These are phyloP conservation scores for Luehdorfia chinensis DNA, from an alignment of 1,140 invertebrate species.

Conservation along the genomic window DNA sequence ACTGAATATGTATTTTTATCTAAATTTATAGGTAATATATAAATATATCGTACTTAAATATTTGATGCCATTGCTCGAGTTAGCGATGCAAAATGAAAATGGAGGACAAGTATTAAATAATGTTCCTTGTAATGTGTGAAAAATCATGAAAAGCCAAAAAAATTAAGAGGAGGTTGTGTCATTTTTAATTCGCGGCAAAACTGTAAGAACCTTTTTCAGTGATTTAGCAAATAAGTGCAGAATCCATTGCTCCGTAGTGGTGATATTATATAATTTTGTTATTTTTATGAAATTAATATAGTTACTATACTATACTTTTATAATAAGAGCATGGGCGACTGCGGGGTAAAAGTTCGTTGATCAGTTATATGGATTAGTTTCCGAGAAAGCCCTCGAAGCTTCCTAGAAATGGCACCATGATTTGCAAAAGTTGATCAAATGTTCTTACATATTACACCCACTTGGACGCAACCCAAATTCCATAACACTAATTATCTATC, in stretches of 20 bases:
- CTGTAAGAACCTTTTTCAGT: slow-evolving; percentile 13
- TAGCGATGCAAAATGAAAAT: slow-evolving; percentile 18
- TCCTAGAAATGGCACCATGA: slow-evolving; percentile 44
- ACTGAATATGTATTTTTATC: background rate
- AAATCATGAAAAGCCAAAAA: slow-evolving; percentile 51
- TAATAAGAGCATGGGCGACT: background rate
- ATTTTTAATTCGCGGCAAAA: slow-evolving; percentile 34
- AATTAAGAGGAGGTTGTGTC: slow-evolving; percentile 43
- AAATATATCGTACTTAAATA: background rate
- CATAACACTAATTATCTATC: slow-evolving; percentile 5
- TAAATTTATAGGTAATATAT: slow-evolving; percentile 1
- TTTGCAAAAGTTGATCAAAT: slow-evolving; percentile 41
- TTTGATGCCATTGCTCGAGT: slow-evolving; percentile 15
- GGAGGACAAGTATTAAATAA: slow-evolving; percentile 42
- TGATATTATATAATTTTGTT: too few relatives aligned
- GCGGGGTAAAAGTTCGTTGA: too few relatives aligned
- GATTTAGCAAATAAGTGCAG: too few relatives aligned
- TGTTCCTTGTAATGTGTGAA: slow-evolving; percentile 63
- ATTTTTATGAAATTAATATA: too few relatives aligned
- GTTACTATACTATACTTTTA: background rate
- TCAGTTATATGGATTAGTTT: slow-evolving; percentile 18
- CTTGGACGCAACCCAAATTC: slow-evolving; percentile 69
- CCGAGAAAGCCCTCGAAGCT: slow-evolving; percentile 18
- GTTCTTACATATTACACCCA: slow-evolving; percentile 53
- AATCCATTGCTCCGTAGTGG: too few relatives aligned